Base-by-base conservation (phyloP, 2,797 vertebrate genomes). In the Hydrolagus colliei region DNA sequence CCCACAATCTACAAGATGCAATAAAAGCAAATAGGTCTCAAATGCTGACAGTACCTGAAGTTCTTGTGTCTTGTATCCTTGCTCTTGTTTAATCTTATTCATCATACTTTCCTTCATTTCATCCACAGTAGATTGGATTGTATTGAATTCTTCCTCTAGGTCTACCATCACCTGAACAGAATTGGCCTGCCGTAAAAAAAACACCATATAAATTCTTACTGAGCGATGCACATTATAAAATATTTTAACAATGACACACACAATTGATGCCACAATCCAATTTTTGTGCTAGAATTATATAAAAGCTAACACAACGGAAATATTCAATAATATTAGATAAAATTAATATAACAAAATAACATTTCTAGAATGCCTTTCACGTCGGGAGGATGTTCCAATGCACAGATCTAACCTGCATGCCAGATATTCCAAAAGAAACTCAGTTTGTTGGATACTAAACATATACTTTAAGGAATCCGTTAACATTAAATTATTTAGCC, bases 101-200 rank as follows among this genome's bases (percentile, higher is more conserved):
- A 93, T 84, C 96, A 96, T 96, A 73, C 89, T 94, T 87, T 93
- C 95, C 75, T 95, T 96, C 91, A 95, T 94, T 86, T 96, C 95
- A 86, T 94, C 92, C 86, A 96, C 76, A 71, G 96, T 86, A 87
- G 95, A 92, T 86, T 95, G 95, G 10, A 96, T 91, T 65, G 93
- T 91, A 90, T 96, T 96, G 89, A 98, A 96, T 89, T 98, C 97
- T 89, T 94, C 95, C 91, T 97, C 97, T 88, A 98, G 89, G 62
- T 97, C 97, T 0, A 93, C 93, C 86, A 94, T 93, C 87, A 95
- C 95, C 86, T 92, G 94, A 75, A 92, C 93, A 86, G 96, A 95
- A 90, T 97, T 97, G 76, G 92, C 91, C 97, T 98, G 90, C 90
- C 87, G 90, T 86, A 86, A 0, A 88, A 52, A 71, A 84, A n/a